Percentiles rank a stretch among this genome's conserved stretches.
phyloP scores from a whole-genome alignment of 1,140 invertebrate genomes.

The Cardiocondyla obscurior region DNA sequence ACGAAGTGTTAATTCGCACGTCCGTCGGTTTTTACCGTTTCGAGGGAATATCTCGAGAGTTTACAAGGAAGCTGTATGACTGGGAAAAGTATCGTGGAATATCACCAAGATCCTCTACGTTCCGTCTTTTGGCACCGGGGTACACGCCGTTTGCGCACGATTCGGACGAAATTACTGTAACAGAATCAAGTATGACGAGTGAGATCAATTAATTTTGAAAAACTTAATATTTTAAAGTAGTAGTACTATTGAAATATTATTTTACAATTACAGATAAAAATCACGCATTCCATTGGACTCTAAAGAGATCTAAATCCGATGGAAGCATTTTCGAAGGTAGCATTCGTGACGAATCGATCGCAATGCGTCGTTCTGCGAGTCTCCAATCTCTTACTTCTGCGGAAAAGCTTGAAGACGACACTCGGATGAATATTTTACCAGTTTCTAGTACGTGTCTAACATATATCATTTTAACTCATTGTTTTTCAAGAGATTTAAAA shows the following conservation, averaged over 20 bases:
- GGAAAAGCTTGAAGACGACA: constrained; percentile 4
- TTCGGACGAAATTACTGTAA: constrained; percentile 11
- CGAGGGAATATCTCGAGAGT: constrained; percentile 93
- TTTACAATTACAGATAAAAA: background rate
- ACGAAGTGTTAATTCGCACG: constrained; percentile 91
- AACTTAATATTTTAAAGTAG: background rate
- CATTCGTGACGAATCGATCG: constrained; percentile 68
- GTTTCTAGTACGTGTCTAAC: constrained; percentile 41
- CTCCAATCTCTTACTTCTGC: constrained; percentile 72
- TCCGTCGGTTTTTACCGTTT: constrained; percentile 92
- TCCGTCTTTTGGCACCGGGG: constrained; percentile 87
- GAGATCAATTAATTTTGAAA: background rate
- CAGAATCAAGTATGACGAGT: constrained; percentile 5
- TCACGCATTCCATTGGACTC: constrained; percentile 65
- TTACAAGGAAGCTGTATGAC: constrained; percentile 94
- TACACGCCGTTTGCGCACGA: constrained; percentile 43
- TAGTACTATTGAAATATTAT: background rate
- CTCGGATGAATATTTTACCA: background rate
- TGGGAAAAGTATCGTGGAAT: constrained; percentile 95
- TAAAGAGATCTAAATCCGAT: constrained; percentile 89
- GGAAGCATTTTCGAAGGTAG: constrained; percentile 86
- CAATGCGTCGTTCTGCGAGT: constrained; percentile 87
- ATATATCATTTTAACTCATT: too few species aligned
- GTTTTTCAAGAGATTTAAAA: too few species aligned
- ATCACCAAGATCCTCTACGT: constrained; percentile 91